Evolutionary conservation across 2,113 vertebrate genomes (phyloP), one percentile per base, ranked within the genome.

Genomic region (Apaloderma vittatum): DNA sequence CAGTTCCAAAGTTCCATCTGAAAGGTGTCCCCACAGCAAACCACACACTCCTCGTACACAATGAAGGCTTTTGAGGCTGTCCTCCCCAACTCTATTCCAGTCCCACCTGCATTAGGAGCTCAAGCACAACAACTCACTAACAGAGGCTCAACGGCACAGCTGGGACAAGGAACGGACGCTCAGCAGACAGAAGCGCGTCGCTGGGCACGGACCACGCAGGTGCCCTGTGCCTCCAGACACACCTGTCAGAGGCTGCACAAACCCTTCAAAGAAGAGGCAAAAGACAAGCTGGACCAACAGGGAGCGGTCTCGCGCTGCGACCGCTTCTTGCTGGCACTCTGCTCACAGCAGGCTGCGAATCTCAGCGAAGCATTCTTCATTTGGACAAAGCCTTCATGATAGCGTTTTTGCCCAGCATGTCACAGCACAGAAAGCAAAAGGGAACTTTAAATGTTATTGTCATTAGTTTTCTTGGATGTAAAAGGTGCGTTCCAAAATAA

Each of bases 111-210:
- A n/a, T 9, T 11, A 30, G 15, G 9, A 30, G 43, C 52, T 59
- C 61, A 37, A 37, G 43, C 11, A 36, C 36, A 67, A 70, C 46
- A 48, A 61, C 58, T 24, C 6, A 77, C 12, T 21, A 55, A 32
- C 8, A 55, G 1, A 34, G 86, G 27, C 45, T 34, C 26, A 68
- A 29, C 1, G 32, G 45, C 18, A 46, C 58, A 88, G 1, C 4
- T 27, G 45, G 67, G 32, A 65, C 8, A 55, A 20, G 36, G 5
- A 27, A 32, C 6, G 4, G 59, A 57, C 15, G 34, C 10, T 45
- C 1, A 2, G 12, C 23, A 13, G 34, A 30, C 32, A 61, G 43
- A 34, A 27, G 23, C 6, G 15, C 3, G 2, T 2, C 11, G 15
- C 3, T 13, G 15, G 26, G 22, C 22, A 43, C 14, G 57, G n/a